phyloP scores from a whole-genome alignment of 2,797 vertebrate genomes.

The Anableps anableps region DNA sequence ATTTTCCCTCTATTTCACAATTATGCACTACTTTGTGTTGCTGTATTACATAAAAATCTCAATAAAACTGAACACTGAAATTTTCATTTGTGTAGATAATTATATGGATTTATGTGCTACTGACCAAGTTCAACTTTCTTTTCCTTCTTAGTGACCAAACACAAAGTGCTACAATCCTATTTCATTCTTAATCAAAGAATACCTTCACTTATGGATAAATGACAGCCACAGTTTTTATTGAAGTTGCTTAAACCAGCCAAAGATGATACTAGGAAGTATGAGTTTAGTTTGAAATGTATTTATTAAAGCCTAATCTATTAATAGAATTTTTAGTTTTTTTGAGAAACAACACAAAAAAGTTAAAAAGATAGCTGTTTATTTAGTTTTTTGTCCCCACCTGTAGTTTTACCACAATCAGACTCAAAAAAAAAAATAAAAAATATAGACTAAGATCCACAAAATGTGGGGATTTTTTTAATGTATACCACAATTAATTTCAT shows the following conservation, averaged over 20 bases:
- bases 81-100: neutral
- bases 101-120: neutral
- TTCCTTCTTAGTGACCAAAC: neutral
- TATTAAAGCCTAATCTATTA: neutral
- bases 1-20: neutral
- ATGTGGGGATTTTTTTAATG: conserved; percentile 75
- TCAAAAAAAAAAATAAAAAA: conserved; percentile 77
- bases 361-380: conserved; percentile 82
- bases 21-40: neutral
- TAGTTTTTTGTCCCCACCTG: conserved; percentile 78
- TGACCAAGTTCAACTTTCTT: neutral
- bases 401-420: conserved; percentile 80
- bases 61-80: neutral
- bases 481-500: conserved; percentile 79
- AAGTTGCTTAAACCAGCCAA: neutral
- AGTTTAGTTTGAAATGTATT: neutral
- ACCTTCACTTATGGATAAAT: neutral
- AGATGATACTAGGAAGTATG: neutral
- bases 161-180: neutral
- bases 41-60: neutral
- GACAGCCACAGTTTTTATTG: neutral
- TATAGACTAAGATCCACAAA: conserved; percentile 79
- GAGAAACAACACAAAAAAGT: conserved; percentile 48
- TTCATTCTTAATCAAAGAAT: neutral
- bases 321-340: neutral